Conservation (phyloP, 1,140 invertebrate species). For the Drosophila nigromelanica region DNA sequence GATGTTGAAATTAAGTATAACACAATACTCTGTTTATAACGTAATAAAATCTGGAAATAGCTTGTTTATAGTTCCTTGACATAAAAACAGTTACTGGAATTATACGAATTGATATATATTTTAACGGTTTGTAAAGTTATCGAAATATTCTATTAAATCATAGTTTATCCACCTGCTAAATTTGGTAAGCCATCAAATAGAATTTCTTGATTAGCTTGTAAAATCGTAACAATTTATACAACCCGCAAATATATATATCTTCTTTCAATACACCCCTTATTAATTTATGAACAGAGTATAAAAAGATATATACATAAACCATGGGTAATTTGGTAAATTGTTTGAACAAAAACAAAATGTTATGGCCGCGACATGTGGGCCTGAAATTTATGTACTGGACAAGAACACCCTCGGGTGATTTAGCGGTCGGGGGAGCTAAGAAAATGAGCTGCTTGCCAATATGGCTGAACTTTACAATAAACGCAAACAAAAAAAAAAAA, state of each 20-base stretch:
- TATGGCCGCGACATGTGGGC: conserved; percentile 63
- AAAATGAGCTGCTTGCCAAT: conserved; percentile 9
- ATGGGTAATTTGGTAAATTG: conserved; percentile 72
- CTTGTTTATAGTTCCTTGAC: no score
- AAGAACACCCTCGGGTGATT: not conserved
- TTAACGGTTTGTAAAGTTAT: no score
- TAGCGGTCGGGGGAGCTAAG: not conserved
- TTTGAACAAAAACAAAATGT: conserved; percentile 62
- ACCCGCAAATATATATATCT: no score
- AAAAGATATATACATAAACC: conserved; percentile 39
- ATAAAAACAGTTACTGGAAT: no score
- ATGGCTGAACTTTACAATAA: conserved; percentile 24
- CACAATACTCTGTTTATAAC: not conserved
- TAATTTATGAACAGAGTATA: not conserved
- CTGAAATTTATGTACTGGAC: conserved; percentile 55
- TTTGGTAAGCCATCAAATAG: no score
- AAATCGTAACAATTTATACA: no score
- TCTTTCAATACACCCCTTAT: no score
- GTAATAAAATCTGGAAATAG: no score
- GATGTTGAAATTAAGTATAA: not conserved
- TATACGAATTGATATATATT: no score
- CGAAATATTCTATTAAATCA: no score
- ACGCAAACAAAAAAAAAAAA: conserved; percentile 27
- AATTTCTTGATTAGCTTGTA: no score
- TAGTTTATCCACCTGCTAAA: no score